Percentiles rank a stretch among this genome's conserved stretches.
phyloP scores from a whole-genome alignment of 2,113 vertebrate species.

The Elgaria multicarinata region DNA sequence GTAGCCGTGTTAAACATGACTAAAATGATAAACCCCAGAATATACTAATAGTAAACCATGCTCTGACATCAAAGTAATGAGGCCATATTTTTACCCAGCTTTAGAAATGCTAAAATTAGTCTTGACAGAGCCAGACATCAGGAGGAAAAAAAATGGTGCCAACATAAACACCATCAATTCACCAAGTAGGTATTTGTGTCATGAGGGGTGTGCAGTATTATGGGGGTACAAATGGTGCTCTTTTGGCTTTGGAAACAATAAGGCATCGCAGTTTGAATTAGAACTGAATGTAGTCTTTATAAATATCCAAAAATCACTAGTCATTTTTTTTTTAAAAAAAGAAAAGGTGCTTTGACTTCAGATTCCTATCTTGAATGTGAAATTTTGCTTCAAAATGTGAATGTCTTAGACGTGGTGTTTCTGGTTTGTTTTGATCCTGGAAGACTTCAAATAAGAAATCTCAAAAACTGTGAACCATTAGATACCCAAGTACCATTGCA shows the following conservation, averaged over 20 bases:
- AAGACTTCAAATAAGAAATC: neutral
- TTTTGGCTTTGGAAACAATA: conserved; percentile 58
- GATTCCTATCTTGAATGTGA: neutral
- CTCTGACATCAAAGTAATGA: conserved; percentile 85
- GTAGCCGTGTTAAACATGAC: conserved; percentile 90
- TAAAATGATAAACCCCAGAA: conserved; percentile 89
- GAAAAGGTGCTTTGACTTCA: neutral
- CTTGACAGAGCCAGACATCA: conserved; percentile 82
- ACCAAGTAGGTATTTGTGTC: conserved; percentile 65
- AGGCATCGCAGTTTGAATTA: conserved; percentile 34
- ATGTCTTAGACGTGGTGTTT: neutral
- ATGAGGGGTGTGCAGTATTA: conserved; percentile 12
- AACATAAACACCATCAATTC: conserved; percentile 77
- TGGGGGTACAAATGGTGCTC: conserved; percentile 43
- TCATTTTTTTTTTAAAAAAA: neutral
- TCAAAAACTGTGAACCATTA: neutral
- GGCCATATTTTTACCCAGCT: conserved; percentile 85
- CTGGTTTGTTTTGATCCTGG: neutral
- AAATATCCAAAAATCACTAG: neutral
- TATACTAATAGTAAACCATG: conserved; percentile 86
- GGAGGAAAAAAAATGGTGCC: conserved; percentile 76
- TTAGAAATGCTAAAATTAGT: conserved; percentile 84
- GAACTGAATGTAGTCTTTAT: neutral
- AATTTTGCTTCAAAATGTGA: neutral
- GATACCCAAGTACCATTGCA: neutral